Base-by-base conservation (phyloP, 2,888 invertebrate species). In the Oscheius myriophilus region DNA sequence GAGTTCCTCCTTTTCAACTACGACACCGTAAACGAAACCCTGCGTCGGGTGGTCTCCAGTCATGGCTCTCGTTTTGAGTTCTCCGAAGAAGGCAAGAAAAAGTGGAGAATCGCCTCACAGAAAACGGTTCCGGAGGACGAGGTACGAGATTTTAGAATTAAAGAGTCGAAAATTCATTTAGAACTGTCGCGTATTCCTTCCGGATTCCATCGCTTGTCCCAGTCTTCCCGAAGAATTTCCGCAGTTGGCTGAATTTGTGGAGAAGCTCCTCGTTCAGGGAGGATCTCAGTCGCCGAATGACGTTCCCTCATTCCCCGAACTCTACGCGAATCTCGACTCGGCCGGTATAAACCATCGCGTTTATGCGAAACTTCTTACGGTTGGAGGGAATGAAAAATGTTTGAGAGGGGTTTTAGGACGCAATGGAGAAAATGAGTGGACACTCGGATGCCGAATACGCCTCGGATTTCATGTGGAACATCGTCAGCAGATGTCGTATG, bases 401-500 rank as follows among this genome's bases (percentile, higher is more conserved):
- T 18, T 54, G 23, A 54, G 25, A 6, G 23, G n/a, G 23, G 14
- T 16, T 55, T 33, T 33, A 33, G 33, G 55, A 55, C 12, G 18
- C 33, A 18, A 39, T 18, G 33, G 41, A 39, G 21, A 43, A 58
- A 16, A 9, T 33, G 33, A 9, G 4, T 33, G 33, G 33, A 9
- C 33, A 33, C 4, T 33, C 49, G n/a, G 49, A 49, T 21, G n/a
- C 2, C 43, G 43, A 59, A 25, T 25, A 11, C 26, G 21, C 14
- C 11, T 58, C 52, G 0, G 16, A n/a, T 11, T 41, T 18, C 14
- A 26, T 67, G 11, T 67, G 46, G 45, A 26, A 57, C 14, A 33
- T 58, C 16, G 39, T 67, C 26, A 67, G 58, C 11, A 46, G 67
- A 25, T 59, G 58, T 14, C 23, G 67, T 9, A 41, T 67, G 49